Evolutionary conservation across 2,888 invertebrate genomes (phyloP), one percentile per base, ranked within the genome.

Genomic region (Cremastinae sp.): DNA sequence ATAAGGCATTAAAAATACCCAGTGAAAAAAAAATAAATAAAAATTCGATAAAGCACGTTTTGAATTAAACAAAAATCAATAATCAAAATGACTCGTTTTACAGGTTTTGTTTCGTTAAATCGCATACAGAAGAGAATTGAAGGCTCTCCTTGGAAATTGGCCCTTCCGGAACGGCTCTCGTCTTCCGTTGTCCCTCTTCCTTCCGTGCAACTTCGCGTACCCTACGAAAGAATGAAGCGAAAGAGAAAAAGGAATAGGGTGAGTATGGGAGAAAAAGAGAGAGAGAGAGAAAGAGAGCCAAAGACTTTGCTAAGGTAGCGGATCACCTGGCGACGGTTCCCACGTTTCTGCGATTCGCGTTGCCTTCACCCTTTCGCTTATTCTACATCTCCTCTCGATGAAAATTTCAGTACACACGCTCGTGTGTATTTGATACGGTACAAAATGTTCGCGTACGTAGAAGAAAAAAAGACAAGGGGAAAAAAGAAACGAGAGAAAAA

Each of bases 251-350:
- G 56, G 61, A 20, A 22, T 28, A 14, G 39, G 41, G 18, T 12
- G 43, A 2, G 28, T n/a, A n/a, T n/a, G n/a, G n/a, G 59, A 79
- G 78, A 79, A 69, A 64, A 58, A 16, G 41, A 39, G 61, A 56
- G 45, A 62, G 58, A 18, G 45, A 62, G 22, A 53, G 35, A 16
- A 55, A 37, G 53, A 20, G 58, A 56, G 65, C 37, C 59, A 75
- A 72, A 65, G 55, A 75, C 76, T 79, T 75, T 77, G 56, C 53
- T 18, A 55, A 56, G 61, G 79, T 72, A 74, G 81, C 80, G 73
- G 79, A 88, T 89, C 89, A 89, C 89, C 89, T 89, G 89, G 89
- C 89, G 83, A 83, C 81, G 83, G 86, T 89, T 89, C 89, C 89
- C 89, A 89, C 89, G 89, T 89, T 89, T 87, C 87, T 87, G 86